A percentile compares a stretch with the other conserved stretches of the same genome.
Evolutionary conservation across 2,888 invertebrate species (phyloP).

Genomic region (Dastarcus helophoroides): DNA sequence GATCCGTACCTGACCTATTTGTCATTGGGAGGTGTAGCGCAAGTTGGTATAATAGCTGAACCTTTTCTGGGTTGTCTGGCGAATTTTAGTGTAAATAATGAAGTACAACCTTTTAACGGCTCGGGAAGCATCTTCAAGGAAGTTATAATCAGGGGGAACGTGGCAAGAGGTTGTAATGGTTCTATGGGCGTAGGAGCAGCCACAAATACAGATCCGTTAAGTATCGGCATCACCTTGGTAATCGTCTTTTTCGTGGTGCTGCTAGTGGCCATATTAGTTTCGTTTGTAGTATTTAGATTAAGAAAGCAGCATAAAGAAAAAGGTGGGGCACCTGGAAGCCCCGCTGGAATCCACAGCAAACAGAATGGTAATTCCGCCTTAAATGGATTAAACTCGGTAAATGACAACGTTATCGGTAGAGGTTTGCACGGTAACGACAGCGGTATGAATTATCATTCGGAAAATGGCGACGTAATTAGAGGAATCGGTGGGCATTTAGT

Average conservation of each 20-base stretch:
- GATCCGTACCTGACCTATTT: constrained; percentile 79
- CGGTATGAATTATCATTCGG: constrained; percentile 58
- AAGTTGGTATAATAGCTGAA: constrained; percentile 46
- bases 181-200: constrained; percentile 65
- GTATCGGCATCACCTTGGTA: constrained; percentile 85
- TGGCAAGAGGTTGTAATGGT: constrained; percentile 63
- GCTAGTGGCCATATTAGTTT: constrained; percentile 77
- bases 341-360: constrained; percentile 63
- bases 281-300: constrained; percentile 84
- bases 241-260: constrained; percentile 89
- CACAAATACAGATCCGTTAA: constrained; percentile 74
- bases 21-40: constrained; percentile 65
- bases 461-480: constrained; percentile 62
- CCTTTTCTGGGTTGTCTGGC: constrained; percentile 84
- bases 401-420: constrained; percentile 57
- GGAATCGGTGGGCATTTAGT: constrained; percentile 66
- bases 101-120: constrained; percentile 82
- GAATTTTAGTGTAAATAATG: constrained; percentile 79
- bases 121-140: constrained; percentile 72
- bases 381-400: constrained; percentile 51
- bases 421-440: constrained; percentile 58
- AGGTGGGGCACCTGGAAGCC: constrained; percentile 53
- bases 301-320: constrained; percentile 82
- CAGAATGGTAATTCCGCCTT: constrained; percentile 62
- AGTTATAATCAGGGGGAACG: constrained; percentile 58